These are phyloP conservation scores for Amphiprion clarkii DNA, from an alignment of 2,797 vertebrate species.

Conservation along the genomic window DNA sequence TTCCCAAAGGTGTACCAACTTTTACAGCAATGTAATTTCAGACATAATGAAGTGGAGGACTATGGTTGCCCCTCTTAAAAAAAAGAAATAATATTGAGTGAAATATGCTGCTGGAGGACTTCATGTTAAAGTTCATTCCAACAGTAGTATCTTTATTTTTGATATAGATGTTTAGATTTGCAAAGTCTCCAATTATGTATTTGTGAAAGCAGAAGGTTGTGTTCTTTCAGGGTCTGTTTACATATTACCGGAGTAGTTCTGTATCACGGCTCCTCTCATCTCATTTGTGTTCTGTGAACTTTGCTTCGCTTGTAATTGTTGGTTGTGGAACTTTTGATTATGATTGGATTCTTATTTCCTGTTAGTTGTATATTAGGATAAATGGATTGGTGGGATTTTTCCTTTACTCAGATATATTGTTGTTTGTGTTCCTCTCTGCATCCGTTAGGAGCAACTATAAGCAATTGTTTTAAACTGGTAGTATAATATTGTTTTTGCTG, in stretches of 20 bases:
- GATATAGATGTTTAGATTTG: slow-evolving; percentile 72
- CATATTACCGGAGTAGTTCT: slow-evolving; percentile 38
- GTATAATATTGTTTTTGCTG: slow-evolving; percentile 43
- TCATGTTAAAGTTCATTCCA: slow-evolving; percentile 42
- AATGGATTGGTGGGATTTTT: slow-evolving; percentile 23
- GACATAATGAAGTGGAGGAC: slow-evolving; percentile 7
- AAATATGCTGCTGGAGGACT: slow-evolving; percentile 36
- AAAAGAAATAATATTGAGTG: not conserved
- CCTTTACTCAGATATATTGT: slow-evolving; percentile 35
- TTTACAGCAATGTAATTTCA: slow-evolving; percentile 18
- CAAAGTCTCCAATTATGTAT: slow-evolving; percentile 28
- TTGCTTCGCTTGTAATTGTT: slow-evolving; percentile 48
- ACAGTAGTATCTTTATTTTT: slow-evolving; percentile 76
- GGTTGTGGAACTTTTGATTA: slow-evolving; percentile 24
- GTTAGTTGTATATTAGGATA: slow-evolving; percentile 41
- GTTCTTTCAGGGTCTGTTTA: slow-evolving; percentile 49
- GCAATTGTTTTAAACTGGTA: slow-evolving; percentile 47
- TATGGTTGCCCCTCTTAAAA: not conserved
- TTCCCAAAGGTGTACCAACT: slow-evolving; percentile 6
- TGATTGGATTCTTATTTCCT: slow-evolving; percentile 38
- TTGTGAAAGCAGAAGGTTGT: slow-evolving; percentile 31
- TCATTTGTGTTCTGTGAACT: slow-evolving; percentile 44
- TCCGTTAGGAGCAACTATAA: slow-evolving; percentile 43
- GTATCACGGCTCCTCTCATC: slow-evolving; percentile 26
- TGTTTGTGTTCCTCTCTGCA: slow-evolving; percentile 38